Percentiles rank a stretch among this genome's conserved stretches.
Evolutionary conservation across 2,797 vertebrate genomes (phyloP).

Genomic region (Coregonus sp.): DNA sequence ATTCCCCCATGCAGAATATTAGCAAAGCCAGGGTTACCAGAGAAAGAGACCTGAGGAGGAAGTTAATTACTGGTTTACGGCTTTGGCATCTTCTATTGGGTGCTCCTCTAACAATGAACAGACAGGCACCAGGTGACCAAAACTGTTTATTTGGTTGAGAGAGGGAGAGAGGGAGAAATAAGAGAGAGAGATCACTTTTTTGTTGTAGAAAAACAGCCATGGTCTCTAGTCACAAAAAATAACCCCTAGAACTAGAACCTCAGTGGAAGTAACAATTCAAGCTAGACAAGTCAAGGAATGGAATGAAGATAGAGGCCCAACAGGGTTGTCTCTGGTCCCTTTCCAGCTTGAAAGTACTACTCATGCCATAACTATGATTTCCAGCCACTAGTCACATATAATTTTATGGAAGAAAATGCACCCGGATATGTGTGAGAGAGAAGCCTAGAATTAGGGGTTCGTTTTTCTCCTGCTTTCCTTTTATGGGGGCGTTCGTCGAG

Average conservation of each 20-base stretch:
- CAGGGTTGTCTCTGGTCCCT: not conserved
- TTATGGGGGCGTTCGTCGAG: slow-evolving; percentile 2
- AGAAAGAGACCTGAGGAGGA: not conserved
- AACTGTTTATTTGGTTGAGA: not conserved
- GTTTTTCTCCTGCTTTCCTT: slow-evolving; percentile 3
- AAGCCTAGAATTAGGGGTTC: slow-evolving; percentile 21
- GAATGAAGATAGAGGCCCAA: not conserved
- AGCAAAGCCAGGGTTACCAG: not conserved
- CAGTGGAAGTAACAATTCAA: not conserved
- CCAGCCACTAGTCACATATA: slow-evolving; percentile 26
- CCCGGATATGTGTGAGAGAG: slow-evolving; percentile 24
- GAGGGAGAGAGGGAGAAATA: not conserved
- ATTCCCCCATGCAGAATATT: slow-evolving; percentile 10
- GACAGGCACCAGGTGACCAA: not conserved
- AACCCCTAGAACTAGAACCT: not conserved
- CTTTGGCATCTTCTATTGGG: not conserved
- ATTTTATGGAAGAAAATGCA: slow-evolving; percentile 42
- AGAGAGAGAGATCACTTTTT: not conserved
- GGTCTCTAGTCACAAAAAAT: not conserved
- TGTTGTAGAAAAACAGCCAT: not conserved
- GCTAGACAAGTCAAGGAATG: not conserved
- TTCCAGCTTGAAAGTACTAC: not conserved
- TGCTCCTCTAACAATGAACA: not conserved
- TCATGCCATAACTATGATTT: slow-evolving; percentile 2
- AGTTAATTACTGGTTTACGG: not conserved